Percentiles rank a stretch among this genome's conserved stretches.
These are phyloP conservation scores for Galleria mellonella DNA, from an alignment of 1,140 invertebrate species.

Conservation along the genomic window DNA sequence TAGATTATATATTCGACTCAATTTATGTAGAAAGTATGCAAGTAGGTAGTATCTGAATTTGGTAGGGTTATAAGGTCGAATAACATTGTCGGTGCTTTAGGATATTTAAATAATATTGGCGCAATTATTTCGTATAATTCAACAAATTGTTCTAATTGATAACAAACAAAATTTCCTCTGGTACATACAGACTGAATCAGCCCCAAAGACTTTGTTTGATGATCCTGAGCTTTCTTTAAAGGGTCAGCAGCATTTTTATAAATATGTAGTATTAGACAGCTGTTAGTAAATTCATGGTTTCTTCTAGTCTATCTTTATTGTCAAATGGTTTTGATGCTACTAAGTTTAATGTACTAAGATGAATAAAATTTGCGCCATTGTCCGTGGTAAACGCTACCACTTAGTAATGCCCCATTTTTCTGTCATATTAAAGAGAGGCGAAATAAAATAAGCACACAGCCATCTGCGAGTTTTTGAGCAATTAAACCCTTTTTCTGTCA, in stretches of 20 bases:
- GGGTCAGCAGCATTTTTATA: constrained; percentile 24
- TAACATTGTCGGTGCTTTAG: constrained; percentile 22
- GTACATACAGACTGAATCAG: constrained; percentile 22
- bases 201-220: constrained; percentile 21
- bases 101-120: constrained; percentile 25
- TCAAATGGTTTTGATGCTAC: constrained; percentile 25
- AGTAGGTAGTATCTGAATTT: too few species aligned
- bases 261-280: constrained; percentile 26
- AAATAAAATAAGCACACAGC: too few species aligned
- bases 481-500: too few species aligned
- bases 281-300: constrained; percentile 23
- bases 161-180: not conserved
- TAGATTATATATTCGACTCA: too few species aligned
- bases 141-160: constrained; percentile 4
- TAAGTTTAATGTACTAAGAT: constrained; percentile 33
- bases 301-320: constrained; percentile 19
- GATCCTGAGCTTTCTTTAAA: constrained; percentile 23
- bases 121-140: constrained; percentile 25
- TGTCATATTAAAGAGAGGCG: constrained; percentile 13
- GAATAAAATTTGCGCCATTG: constrained; percentile 47
- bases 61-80: too few species aligned
- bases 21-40: too few species aligned
- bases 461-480: too few species aligned
- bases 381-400: constrained; percentile 41
- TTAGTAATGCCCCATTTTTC: constrained; percentile 39